Base-by-base conservation (phyloP, 2,113 vertebrate genomes). In the Fulmarus glacialis region DNA sequence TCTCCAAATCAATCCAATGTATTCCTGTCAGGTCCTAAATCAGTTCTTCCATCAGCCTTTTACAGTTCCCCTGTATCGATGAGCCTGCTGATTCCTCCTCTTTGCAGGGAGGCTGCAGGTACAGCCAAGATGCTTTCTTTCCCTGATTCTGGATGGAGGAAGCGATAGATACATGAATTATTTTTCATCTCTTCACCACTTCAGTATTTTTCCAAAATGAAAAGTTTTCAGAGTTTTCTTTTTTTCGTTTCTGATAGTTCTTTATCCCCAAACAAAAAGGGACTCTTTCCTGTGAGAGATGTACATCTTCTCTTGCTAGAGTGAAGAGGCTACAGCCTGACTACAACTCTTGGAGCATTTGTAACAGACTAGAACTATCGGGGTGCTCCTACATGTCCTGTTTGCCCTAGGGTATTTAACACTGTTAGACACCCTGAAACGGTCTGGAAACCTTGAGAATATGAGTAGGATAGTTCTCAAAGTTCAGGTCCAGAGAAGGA, bases 1-100 rank as follows among this genome's bases (percentile, higher is more conserved):
- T 75, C 52, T 96, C 58, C 75, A 79, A 19, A 85, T 71, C 47
- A 86, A 86, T 82, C 42, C 73, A 59, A 55, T 93, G 78, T 71
- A 90, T 52, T 55, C 60, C 64, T 13, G 4, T 82, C 73, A 74
- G 47, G 56, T 95, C 45, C 64, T 71, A 62, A 55, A 55, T 63
- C 42, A 45, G 55, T 23, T 82, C 29, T 74, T 52, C 56, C 42
- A 47, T 30, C 59, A 81, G 42, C 42, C 32, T 78, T 66, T 91
- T 58, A 43, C 50, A 66, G 42, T 70, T 80, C 6, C 29, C 11
- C 30, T 0, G 0, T 48, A 53, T 43, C 67, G 42, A 6, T 11
- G 20, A 2, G 1, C 59, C 55, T 43, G 23, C 74, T 56, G 40
- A 36, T 93, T 68, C 43, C 21, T 68, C 60, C 17, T 67, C 15